Percentiles rank a stretch among this genome's conserved stretches.
Evolutionary conservation across 2,888 invertebrate species (phyloP).

Genomic region (Acanthosepion pharaonis): DNA sequence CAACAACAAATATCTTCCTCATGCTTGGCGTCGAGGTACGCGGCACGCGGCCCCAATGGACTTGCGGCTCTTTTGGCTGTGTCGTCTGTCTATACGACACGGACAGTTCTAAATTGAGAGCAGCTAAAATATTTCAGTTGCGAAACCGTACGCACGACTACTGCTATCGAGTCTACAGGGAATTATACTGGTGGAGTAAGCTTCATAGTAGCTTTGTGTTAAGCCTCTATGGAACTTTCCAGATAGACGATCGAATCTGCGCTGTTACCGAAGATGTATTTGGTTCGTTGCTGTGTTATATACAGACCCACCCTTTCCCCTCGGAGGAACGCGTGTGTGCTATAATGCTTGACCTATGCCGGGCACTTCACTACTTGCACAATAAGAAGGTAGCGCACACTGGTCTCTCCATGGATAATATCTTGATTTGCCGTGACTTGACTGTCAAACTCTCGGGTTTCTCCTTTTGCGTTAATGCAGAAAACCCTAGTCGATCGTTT

Average conservation of each 20-base stretch:
- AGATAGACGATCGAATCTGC: background rate
- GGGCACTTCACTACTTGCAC: background rate
- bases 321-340: background rate
- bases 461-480: background rate
- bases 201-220: background rate
- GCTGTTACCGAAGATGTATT: background rate
- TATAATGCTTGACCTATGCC: background rate
- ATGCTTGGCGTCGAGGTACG: background rate
- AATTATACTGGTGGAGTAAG: background rate
- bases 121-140: background rate
- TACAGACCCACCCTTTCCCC: background rate
- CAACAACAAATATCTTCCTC: background rate
- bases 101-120: background rate
- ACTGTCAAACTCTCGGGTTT: background rate
- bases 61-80: background rate
- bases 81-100: background rate
- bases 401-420: background rate
- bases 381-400: background rate
- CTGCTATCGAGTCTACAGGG: background rate
- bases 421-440: background rate
- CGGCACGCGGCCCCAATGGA: background rate
- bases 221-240: background rate
- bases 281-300: background rate
- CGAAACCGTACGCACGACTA: background rate
- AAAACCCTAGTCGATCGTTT: background rate